Conservation (phyloP, 2,797 vertebrate species). For the Lagodon rhomboides region DNA sequence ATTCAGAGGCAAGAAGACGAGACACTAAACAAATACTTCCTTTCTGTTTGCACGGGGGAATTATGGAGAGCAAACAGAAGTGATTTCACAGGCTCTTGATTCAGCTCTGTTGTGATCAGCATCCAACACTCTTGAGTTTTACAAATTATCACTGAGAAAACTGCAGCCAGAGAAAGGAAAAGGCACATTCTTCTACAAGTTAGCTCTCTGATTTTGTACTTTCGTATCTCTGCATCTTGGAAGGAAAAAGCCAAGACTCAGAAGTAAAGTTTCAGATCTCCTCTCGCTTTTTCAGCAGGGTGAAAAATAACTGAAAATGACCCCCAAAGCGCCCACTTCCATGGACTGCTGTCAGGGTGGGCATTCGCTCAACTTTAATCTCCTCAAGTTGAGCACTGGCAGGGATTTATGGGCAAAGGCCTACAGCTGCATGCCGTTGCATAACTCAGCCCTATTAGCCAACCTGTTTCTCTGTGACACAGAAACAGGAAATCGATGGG, state of each 20-base stretch:
- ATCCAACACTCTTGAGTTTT: slow-evolving; percentile 13
- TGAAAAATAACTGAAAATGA: slow-evolving; percentile 16
- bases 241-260: neutral
- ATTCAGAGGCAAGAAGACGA: slow-evolving; percentile 26
- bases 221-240: neutral
- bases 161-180: neutral
- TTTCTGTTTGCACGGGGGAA: slow-evolving; percentile 23
- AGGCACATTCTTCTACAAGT: neutral
- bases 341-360: slow-evolving; percentile 34
- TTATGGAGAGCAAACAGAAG: slow-evolving; percentile 24
- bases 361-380: slow-evolving; percentile 68
- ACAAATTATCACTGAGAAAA: slow-evolving; percentile 11
- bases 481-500: slow-evolving; percentile 61
- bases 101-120: slow-evolving; percentile 18
- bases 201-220: neutral
- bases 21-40: slow-evolving; percentile 39
- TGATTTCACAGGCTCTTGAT: slow-evolving; percentile 47
- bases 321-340: slow-evolving; percentile 13
- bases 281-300: neutral
- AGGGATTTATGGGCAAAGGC: slow-evolving; percentile 68
- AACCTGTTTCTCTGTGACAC: slow-evolving; percentile 48
- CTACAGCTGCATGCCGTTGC: slow-evolving; percentile 71
- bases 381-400: slow-evolving; percentile 67
- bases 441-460: slow-evolving; percentile 72
- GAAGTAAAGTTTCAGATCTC: neutral